Evolutionary conservation across 2,888 invertebrate species (phyloP).

Genomic region (Galerucella nymphaeae): DNA sequence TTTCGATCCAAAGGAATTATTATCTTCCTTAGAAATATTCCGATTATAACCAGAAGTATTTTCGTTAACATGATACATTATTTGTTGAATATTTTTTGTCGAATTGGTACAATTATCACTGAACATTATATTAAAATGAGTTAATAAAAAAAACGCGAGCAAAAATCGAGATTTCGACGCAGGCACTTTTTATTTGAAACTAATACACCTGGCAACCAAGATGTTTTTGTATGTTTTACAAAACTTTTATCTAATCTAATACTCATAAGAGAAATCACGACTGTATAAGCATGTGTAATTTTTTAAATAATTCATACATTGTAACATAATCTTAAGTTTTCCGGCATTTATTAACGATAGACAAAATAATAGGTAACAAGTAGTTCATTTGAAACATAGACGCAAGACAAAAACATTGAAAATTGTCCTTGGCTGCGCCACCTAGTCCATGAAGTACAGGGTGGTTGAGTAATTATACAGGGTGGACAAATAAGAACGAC

Average conservation of each 20-base stretch:
- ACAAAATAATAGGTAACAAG: not conserved
- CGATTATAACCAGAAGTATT: not conserved
- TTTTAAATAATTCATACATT: not conserved
- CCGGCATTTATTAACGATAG: not conserved
- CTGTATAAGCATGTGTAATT: not conserved
- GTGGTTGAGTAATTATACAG: too few relatives aligned
- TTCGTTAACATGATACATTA: not conserved
- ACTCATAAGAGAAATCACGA: conserved; percentile 9
- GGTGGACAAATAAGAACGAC: too few relatives aligned
- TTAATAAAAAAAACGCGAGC: too few relatives aligned
- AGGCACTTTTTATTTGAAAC: not conserved
- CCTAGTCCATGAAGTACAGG: too few relatives aligned
- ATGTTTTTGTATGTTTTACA: conserved; percentile 6
- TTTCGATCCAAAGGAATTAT: conserved; percentile 16
- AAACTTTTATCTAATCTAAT: conserved; percentile 15
- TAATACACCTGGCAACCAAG: not conserved
- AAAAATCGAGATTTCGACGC: too few relatives aligned
- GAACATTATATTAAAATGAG: too few relatives aligned
- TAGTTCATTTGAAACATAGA: not conserved
- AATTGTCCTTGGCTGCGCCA: too few relatives aligned
- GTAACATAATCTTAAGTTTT: not conserved
- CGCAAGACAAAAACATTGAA: too few relatives aligned
- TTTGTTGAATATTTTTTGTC: not conserved
- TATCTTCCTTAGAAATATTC: not conserved
- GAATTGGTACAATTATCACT: not conserved